Percentiles rank a stretch among this genome's conserved stretches.
phyloP scores from a whole-genome alignment of 1,140 invertebrate genomes.

The Vollenhovia emeryi region DNA sequence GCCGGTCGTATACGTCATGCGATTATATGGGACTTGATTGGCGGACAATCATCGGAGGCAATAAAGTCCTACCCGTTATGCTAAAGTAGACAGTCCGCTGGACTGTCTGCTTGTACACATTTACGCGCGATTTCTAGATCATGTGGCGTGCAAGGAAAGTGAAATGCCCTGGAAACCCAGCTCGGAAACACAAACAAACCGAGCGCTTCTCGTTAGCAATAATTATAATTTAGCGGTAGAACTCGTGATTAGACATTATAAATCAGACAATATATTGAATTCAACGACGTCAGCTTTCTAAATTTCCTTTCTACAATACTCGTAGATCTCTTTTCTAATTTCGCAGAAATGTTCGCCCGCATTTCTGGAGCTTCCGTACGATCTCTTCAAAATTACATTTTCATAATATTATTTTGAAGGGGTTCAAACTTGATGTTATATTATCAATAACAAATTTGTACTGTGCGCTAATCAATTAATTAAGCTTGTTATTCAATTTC shows the following conservation, averaged over 20 bases:
- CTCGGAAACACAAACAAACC: conserved; percentile 50
- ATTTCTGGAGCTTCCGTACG: neutral
- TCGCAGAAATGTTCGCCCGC: neutral
- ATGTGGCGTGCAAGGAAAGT: conserved; percentile 52
- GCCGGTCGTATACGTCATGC: conserved; percentile 50
- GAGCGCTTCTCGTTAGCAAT: conserved; percentile 16
- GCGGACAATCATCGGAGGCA: conserved; percentile 61
- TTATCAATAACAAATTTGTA: neutral
- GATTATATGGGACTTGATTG: conserved; percentile 63
- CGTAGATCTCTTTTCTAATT: neutral
- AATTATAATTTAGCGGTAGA: neutral
- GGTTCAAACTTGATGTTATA: neutral
- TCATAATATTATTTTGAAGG: neutral
- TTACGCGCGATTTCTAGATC: conserved; percentile 11
- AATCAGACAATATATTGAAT: neutral
- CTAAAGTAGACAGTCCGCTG: conserved; percentile 31
- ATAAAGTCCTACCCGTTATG: conserved; percentile 39
- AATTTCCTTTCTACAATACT: conserved; percentile 14
- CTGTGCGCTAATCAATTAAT: neutral
- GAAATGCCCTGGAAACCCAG: conserved; percentile 57
- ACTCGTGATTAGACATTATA: neutral
- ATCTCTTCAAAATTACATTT: neutral
- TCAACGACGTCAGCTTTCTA: conserved; percentile 3
- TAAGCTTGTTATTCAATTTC: neutral
- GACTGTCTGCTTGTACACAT: conserved; percentile 26